Evolutionary conservation across 2,888 invertebrate species (phyloP).

Genomic region (Rambutsinella grinnellia): DNA sequence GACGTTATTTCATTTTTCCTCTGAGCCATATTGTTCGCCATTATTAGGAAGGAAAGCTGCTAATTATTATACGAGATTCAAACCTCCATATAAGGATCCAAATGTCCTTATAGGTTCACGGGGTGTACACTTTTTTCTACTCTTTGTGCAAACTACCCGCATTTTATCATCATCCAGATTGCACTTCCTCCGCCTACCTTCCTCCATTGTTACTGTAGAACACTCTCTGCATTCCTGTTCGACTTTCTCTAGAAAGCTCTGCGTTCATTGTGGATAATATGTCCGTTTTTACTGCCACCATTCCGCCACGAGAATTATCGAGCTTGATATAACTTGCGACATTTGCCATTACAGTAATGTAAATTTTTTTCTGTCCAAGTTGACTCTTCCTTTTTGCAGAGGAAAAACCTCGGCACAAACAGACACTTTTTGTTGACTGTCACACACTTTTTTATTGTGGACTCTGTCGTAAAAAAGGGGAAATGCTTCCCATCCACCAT

Average conservation of each 20-base stretch:
- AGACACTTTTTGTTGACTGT: slow-evolving; percentile 3
- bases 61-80: slow-evolving; percentile 22
- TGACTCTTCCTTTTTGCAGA: slow-evolving; percentile 1
- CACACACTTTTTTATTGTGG: not conserved
- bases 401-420: not conserved
- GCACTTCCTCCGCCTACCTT: not conserved
- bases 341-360: not conserved
- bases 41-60: slow-evolving; percentile 17
- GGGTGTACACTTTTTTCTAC: not conserved
- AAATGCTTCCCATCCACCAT: not conserved
- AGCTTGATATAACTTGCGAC: not conserved
- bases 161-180: slow-evolving; percentile 13
- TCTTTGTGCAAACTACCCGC: slow-evolving; percentile 11
- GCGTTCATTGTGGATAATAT: not conserved
- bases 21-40: not conserved
- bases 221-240: not conserved
- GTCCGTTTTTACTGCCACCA: not conserved
- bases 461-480: not conserved
- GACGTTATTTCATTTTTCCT: slow-evolving; percentile 8
- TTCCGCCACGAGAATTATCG: not conserved
- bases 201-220: not conserved
- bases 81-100: not conserved
- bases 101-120: not conserved
- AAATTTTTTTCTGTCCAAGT: not conserved
- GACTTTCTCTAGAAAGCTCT: not conserved